Evolutionary conservation across 2,113 vertebrate species (phyloP).

Genomic region (Seriola aureovittata): DNA sequence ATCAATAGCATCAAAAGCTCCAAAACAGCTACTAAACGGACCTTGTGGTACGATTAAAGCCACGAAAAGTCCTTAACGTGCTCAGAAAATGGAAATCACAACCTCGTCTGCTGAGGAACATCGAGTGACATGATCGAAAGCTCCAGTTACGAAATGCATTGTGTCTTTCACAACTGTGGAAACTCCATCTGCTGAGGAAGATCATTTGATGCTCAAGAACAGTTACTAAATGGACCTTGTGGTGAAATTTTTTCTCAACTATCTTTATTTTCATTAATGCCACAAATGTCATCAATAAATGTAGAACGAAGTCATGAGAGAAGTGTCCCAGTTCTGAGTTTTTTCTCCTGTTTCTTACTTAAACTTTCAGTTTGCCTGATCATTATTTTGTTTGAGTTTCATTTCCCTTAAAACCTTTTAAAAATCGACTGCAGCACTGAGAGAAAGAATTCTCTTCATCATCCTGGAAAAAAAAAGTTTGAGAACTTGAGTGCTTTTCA

Average conservation of each 20-base stretch:
- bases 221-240: background rate
- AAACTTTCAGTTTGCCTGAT: background rate
- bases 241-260: background rate
- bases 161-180: background rate
- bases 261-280: no score
- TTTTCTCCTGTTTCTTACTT: background rate
- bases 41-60: background rate
- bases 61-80: no score
- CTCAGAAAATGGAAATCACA: no score
- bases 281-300: background rate
- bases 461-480: background rate
- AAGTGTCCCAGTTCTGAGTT: background rate
- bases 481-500: constrained; percentile 30
- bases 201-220: background rate
- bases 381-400: background rate
- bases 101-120: no score
- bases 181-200: background rate
- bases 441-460: background rate
- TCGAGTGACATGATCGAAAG: no score
- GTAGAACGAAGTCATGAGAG: background rate
- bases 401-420: background rate
- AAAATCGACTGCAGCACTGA: background rate
- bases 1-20: background rate
- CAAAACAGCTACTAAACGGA: background rate
- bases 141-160: no score